A percentile compares a stretch with the other conserved stretches of the same genome.
Evolutionary conservation across 2,113 vertebrate species (phyloP).

Genomic region (Aspiorhynchus laticeps): DNA sequence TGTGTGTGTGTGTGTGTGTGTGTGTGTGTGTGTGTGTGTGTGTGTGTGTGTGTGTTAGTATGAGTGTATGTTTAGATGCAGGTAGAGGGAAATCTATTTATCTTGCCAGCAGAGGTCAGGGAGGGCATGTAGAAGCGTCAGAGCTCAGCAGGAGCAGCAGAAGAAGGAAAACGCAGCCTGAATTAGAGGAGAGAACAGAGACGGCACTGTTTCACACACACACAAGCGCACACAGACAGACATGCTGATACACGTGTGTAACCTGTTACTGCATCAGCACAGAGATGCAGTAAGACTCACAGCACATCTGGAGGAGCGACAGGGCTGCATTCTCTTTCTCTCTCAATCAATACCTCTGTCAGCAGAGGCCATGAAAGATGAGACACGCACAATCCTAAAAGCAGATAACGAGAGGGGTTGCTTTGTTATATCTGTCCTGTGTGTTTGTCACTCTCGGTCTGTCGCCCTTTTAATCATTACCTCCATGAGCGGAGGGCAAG

Average conservation of each 20-base stretch:
- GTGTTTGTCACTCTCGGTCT: conserved; percentile 38
- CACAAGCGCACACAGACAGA: not conserved
- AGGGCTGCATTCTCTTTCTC: not conserved
- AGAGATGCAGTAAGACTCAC: not conserved
- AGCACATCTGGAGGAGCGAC: conserved; percentile 4
- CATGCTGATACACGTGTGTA: conserved; percentile 17
- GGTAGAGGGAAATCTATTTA: conserved; percentile 44
- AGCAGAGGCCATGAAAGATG: conserved; percentile 35
- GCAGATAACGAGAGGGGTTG: conserved; percentile 35
- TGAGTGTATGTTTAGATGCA: conserved; percentile 30
- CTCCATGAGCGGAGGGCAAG: not conserved
- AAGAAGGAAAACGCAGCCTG: conserved; percentile 33
- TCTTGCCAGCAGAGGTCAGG: conserved; percentile 46
- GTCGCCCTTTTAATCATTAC: conserved; percentile 28
- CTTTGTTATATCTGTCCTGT: conserved; percentile 39
- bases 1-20: conserved; percentile 38
- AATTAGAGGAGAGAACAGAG: conserved; percentile 16
- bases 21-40: conserved; percentile 40
- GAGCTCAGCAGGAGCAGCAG: conserved; percentile 7
- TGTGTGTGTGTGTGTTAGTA: conserved; percentile 40
- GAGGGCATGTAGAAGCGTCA: conserved; percentile 25
- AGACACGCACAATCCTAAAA: conserved; percentile 17
- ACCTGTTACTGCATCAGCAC: conserved; percentile 5
- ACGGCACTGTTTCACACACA: conserved; percentile 3
- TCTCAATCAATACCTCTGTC: conserved; percentile 53